A percentile compares a stretch with the other conserved stretches of the same genome.
These are phyloP conservation scores for Euplagia quadripunctaria DNA, from an alignment of 2,888 invertebrate species.

Conservation along the genomic window DNA sequence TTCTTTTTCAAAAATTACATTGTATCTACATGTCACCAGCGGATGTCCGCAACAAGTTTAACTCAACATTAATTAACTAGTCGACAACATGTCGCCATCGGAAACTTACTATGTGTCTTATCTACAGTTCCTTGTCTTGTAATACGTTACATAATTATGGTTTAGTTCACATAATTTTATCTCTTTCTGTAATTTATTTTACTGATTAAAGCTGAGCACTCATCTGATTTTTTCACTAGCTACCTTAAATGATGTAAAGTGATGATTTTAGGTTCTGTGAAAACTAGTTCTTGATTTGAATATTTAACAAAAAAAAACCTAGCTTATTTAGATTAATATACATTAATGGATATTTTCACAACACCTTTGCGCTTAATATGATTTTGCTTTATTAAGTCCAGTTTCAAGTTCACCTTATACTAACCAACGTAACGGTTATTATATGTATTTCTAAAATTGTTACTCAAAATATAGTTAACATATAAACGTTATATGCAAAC, in stretches of 20 bases:
- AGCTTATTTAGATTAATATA: too few relatives aligned
- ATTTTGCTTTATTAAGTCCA: too few relatives aligned
- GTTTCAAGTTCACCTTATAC: too few relatives aligned
- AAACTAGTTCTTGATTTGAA: too few relatives aligned
- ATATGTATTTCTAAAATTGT: too few relatives aligned
- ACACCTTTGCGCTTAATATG: too few relatives aligned
- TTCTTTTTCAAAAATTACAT: background rate
- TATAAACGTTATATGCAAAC: too few relatives aligned
- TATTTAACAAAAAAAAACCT: too few relatives aligned
- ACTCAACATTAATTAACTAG: constrained; percentile 16
- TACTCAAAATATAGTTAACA: too few relatives aligned
- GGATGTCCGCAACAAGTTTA: constrained; percentile 12
- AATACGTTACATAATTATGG: background rate
- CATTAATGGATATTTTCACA: too few relatives aligned
- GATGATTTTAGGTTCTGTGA: too few relatives aligned
- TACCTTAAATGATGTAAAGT: background rate
- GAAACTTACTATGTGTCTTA: constrained; percentile 25
- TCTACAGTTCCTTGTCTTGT: constrained; percentile 21
- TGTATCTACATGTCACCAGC: constrained; percentile 3
- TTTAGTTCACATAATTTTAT: background rate
- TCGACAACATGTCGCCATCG: constrained; percentile 13
- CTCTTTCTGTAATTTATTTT: background rate
- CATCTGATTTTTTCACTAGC: background rate
- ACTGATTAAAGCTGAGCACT: background rate
- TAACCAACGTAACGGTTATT: too few relatives aligned